A percentile compares a stretch with the other conserved stretches of the same genome.
phyloP scores from a whole-genome alignment of 2,113 vertebrate species.

The Chamaea fasciata region DNA sequence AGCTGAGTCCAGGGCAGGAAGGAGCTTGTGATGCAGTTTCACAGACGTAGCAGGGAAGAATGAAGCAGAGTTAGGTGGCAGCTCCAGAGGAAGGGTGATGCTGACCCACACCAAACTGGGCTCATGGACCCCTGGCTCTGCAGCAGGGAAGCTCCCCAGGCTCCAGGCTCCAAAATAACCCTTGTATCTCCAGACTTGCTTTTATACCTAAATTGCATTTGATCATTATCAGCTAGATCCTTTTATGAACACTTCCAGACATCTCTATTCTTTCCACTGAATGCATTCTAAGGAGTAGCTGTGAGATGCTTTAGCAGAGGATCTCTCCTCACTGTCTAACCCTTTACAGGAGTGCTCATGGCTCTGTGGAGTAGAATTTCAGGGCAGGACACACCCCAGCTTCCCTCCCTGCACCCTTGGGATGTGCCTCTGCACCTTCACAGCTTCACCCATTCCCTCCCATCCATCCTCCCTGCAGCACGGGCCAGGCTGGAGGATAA shows the following conservation, averaged over 20 bases:
- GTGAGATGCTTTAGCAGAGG: not conserved
- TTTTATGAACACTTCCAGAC: not conserved
- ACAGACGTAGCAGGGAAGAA: not conserved
- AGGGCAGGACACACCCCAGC: not conserved
- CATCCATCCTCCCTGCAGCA: not conserved
- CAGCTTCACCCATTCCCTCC: not conserved
- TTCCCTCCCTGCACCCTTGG: not conserved
- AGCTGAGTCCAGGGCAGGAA: not conserved
- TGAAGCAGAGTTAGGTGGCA: not conserved
- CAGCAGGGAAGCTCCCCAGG: not conserved
- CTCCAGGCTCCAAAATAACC: not conserved
- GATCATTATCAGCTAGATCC: not conserved
- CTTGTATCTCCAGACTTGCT: not conserved
- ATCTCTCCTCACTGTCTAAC: not conserved
- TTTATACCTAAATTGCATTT: not conserved
- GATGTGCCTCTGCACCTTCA: not conserved
- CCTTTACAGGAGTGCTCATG: not conserved
- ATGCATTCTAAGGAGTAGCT: not conserved
- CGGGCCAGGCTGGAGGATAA: not conserved
- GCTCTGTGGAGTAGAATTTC: not conserved
- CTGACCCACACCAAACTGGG: not conserved
- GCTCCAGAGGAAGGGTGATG: not conserved
- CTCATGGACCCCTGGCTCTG: rapidly evolving
- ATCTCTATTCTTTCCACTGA: not conserved
- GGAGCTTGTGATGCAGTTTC: not conserved